Base-by-base conservation (phyloP, 2,888 invertebrate species). In the Amorpha juglandis region DNA sequence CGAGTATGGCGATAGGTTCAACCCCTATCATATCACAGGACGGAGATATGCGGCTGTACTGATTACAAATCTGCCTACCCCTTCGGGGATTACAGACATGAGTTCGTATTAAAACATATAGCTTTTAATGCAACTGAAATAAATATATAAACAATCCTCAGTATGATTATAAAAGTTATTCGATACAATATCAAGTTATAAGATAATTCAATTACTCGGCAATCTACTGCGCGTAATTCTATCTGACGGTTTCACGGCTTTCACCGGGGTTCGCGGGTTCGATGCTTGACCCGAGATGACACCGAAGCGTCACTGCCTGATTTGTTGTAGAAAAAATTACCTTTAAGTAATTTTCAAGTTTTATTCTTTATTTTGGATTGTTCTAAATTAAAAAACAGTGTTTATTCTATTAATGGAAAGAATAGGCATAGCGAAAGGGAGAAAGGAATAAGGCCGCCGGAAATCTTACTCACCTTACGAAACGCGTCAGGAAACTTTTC, bases 241-340 rank as follows among this genome's bases (percentile, higher is more conserved):
- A 85, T 80, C 79, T 78, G 78, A 74, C 74, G 77, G 76, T 81
- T 78, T 80, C 77, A 74, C 76, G 76, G 79, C 88, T 88, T 89
- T 89, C 89, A 79, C 88, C 77, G 52, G 69, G 76, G 87, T 79
- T 88, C 85, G 78, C 74, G 78, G 81, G 88, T 85, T 87, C 87
- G 86, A 81, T 71, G 82, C 75, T 80, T 80, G 81, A 75, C 77
- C 78, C 69, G 74, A 68, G 78, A 65, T 65, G 58, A 58, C 58
- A 58, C 48, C 19, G 42, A 38, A 35, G 19, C 42, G 48, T 16
- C 55, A 14, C 38, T 16, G 33, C 45, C 38, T 63, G 63, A 52
- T 63, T 63, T 52, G 51, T 63, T 42, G 42, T 21, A 52, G 42
- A 7, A 42, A 42, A 42, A 38, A 42, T 7, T 38, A 14, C 27